phyloP scores from a whole-genome alignment of 2,797 vertebrate species.

The Cephalopachus bancanus region DNA sequence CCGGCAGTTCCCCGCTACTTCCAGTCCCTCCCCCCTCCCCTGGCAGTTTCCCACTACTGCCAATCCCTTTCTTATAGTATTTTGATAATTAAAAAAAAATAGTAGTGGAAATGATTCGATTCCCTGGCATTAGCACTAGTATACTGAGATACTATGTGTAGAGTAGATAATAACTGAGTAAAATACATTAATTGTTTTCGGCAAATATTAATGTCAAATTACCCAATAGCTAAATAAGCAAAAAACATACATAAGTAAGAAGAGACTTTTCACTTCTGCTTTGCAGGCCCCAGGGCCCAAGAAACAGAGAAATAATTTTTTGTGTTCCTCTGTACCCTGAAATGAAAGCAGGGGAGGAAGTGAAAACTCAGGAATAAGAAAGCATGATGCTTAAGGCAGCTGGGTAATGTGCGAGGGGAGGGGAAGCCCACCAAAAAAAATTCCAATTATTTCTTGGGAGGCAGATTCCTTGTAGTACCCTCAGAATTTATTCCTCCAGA shows the following conservation, averaged over 20 bases:
- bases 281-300: not conserved
- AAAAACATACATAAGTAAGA: not conserved
- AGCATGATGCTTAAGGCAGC: not conserved
- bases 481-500: too few species aligned
- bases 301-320: not conserved
- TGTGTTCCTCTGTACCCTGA: not conserved
- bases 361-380: not conserved
- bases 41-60: too few species aligned
- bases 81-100: not conserved
- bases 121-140: not conserved
- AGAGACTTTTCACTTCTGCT: not conserved
- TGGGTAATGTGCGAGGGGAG: not conserved
- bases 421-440: too few species aligned
- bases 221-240: constrained; percentile 16
- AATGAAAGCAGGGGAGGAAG: not conserved
- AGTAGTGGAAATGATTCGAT: not conserved
- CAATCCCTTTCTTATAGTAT: too few species aligned
- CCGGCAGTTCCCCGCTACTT: too few species aligned
- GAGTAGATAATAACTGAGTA: not conserved
- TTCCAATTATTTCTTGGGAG: too few species aligned
- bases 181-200: not conserved
- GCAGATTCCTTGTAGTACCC: too few species aligned
- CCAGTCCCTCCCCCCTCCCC: too few species aligned
- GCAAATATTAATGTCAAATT: not conserved
- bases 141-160: not conserved